Percentiles rank a stretch among this genome's conserved stretches.
These are phyloP conservation scores for Pseudococcus jackbeardsleyi DNA, from an alignment of 2,888 invertebrate genomes.

Conservation along the genomic window DNA sequence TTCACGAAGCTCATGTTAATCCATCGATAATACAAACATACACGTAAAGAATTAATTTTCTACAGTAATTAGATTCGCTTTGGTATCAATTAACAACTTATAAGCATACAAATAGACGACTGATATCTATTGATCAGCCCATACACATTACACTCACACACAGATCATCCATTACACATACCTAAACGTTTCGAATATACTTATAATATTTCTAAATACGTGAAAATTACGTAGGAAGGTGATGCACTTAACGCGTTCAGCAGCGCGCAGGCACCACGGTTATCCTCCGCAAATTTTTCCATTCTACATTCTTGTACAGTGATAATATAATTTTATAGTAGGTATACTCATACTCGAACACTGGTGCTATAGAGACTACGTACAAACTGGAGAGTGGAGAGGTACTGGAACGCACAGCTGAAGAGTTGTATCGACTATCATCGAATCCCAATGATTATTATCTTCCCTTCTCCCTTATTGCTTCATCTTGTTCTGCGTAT, in stretches of 20 bases:
- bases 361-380: not conserved
- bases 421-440: slow-evolving; percentile 4
- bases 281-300: slow-evolving; percentile 33
- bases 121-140: not conserved
- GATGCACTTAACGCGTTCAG: slow-evolving; percentile 24
- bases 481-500: not conserved
- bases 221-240: slow-evolving; percentile 14
- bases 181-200: not conserved
- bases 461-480: not conserved
- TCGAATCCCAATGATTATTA: slow-evolving; percentile 29
- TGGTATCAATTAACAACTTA: not conserved
- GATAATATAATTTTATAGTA: slow-evolving; percentile 25
- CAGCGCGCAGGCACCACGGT: not conserved
- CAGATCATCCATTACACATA: not conserved
- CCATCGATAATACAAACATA: not conserved
- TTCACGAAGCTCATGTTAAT: not conserved
- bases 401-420: not conserved
- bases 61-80: slow-evolving; percentile 15
- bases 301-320: slow-evolving; percentile 18
- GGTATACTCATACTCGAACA: not conserved
- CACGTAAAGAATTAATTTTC: not conserved
- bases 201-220: not conserved
- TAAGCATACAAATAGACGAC: not conserved
- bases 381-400: not conserved
- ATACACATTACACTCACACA: not conserved